phyloP scores from a whole-genome alignment of 2,888 invertebrate genomes.

The Folsomia candida region DNA sequence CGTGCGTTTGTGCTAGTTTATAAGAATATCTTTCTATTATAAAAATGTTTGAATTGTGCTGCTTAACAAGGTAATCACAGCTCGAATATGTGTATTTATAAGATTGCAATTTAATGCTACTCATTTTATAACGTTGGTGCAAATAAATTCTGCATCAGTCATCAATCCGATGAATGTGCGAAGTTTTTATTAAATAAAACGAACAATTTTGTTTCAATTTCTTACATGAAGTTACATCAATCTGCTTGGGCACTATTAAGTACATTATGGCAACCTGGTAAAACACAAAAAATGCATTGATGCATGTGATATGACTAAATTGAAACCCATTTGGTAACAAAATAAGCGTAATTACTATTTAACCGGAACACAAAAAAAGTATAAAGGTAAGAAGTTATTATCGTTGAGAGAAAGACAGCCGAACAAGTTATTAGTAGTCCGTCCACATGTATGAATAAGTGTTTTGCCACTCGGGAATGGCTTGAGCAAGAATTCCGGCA shows the following conservation, averaged over 20 bases:
- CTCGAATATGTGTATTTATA: background rate
- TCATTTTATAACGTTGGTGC: background rate
- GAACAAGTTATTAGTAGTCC: conserved; percentile 31
- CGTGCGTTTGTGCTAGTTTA: background rate
- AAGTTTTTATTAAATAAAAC: too few species aligned
- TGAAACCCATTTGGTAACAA: background rate
- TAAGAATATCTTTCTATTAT: too few species aligned
- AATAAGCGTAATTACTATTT: background rate
- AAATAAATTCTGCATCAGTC: background rate
- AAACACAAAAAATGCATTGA: background rate
- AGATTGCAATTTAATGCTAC: too few species aligned
- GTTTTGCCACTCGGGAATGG: conserved; percentile 83
- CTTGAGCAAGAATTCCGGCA: conserved; percentile 71
- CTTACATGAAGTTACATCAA: too few species aligned
- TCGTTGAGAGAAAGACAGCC: background rate
- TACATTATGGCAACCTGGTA: too few species aligned
- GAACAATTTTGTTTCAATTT: too few species aligned
- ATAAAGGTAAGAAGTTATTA: background rate
- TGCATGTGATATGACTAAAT: background rate
- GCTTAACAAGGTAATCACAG: background rate
- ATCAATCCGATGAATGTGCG: too few species aligned
- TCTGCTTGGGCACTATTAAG: too few species aligned
- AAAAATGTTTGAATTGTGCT: too few species aligned
- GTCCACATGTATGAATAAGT: conserved; percentile 83
- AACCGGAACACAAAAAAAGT: background rate